Evolutionary conservation across 2,113 vertebrate genomes (phyloP).

Genomic region (Rhinichthys klamathensis): DNA sequence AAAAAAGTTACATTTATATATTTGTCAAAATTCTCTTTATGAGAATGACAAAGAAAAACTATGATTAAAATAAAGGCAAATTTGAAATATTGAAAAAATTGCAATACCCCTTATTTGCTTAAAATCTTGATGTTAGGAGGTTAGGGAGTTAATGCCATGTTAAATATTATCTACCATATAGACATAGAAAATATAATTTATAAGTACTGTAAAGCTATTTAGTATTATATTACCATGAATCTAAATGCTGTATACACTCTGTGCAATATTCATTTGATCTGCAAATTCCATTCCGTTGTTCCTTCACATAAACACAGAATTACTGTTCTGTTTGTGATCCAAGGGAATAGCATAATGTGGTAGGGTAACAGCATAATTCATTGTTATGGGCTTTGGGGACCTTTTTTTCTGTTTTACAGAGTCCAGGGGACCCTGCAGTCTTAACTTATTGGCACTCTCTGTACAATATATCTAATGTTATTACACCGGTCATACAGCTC

Average conservation of each 20-base stretch:
- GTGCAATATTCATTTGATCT: slow-evolving; percentile 17
- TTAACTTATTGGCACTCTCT: slow-evolving; percentile 36
- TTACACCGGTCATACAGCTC: neutral
- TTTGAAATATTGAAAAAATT: neutral
- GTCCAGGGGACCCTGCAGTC: slow-evolving; percentile 28
- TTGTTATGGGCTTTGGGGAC: slow-evolving; percentile 50
- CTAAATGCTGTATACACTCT: neutral
- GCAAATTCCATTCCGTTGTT: slow-evolving; percentile 16
- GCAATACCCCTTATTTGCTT: neutral
- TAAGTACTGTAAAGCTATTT: neutral
- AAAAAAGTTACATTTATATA: neutral
- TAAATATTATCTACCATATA: neutral
- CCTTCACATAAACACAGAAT: slow-evolving; percentile 46
- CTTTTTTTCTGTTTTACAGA: slow-evolving; percentile 43
- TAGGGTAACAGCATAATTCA: slow-evolving; percentile 38
- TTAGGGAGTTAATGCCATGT: neutral
- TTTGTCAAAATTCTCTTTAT: neutral
- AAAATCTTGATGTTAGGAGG: neutral
- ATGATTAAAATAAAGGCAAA: neutral
- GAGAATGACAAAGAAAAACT: neutral
- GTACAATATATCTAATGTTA: slow-evolving; percentile 5
- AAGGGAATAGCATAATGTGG: slow-evolving; percentile 34
- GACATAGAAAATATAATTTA: neutral
- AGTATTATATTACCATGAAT: slow-evolving; percentile 3
- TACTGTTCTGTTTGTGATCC: slow-evolving; percentile 47